Evolutionary conservation across 2,797 vertebrate genomes (phyloP), one percentile per base, ranked within the genome.

Genomic region (Nasua narica): DNA sequence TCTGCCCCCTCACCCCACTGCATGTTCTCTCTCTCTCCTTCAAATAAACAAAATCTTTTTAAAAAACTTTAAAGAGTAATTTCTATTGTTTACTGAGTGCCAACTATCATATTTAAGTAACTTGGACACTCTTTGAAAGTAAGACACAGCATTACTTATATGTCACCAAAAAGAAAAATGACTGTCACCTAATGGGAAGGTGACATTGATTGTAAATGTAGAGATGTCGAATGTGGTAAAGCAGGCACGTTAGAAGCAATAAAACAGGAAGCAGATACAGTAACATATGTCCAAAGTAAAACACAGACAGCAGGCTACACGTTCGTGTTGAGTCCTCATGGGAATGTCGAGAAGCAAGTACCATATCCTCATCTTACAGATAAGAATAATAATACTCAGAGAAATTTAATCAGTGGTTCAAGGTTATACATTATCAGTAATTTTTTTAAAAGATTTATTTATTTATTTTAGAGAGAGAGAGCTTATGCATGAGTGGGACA

Each of bases 181-280:
- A 87, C 37, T 74, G 60, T 19, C 78, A 37, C 32, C 62, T 50
- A 95, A 62, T 85, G 48, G 82, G 43, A 93, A 82, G 58, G 46
- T 82, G 50, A 46, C 46, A 82, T 50, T 88, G 92, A 91, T 46
- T 85, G 48, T 29, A 81, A 89, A 37, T 70, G 78, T 88, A 76
- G 82, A 96, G 90, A 92, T 37, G 46, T 74, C 87, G 62, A 58
- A 79, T 56, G 32, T 70, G 37, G 37, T 69, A 90, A 43, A 87
- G 58, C 14, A 40, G 48, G 60, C 77, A 48, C 29, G 70, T 94
- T 83, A 40, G 58, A 96, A 88, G 92, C 82, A 91, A 65, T 90
- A 87, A 87, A 70, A 72, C 10, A 74, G 69, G 54, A 56, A 90
- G 70, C 25, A 43, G 9, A 46, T 10, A 62, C 16, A 29, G 13